A percentile compares a stretch with the other conserved stretches of the same genome.
phyloP scores from a whole-genome alignment of 1,140 invertebrate genomes.

The Trissolcus basalis region DNA sequence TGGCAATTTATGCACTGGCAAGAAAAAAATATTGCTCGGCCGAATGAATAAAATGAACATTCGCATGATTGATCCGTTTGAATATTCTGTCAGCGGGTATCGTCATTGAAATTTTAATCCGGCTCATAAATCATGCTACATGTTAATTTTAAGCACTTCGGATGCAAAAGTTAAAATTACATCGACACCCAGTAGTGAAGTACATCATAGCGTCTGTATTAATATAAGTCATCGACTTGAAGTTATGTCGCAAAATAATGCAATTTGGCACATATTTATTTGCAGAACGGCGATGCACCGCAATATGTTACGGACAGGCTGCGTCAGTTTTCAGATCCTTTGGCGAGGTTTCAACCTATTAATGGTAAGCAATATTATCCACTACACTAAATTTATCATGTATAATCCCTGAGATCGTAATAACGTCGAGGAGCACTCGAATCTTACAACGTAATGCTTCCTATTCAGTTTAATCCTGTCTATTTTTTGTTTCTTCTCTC shows the following conservation, averaged over 20 bases:
- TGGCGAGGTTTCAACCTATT: constrained; percentile 77
- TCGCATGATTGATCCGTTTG: constrained; percentile 12
- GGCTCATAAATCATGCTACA: constrained; percentile 18
- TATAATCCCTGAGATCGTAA: constrained; percentile 23
- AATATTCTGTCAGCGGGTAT: neutral
- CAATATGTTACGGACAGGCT: constrained; percentile 76
- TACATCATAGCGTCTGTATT: constrained; percentile 36
- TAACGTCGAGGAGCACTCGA: constrained; percentile 10
- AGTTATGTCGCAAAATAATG: constrained; percentile 50
- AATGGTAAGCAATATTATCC: constrained; percentile 73
- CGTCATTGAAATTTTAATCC: constrained; percentile 13
- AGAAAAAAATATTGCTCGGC: too few species aligned
- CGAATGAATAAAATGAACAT: neutral
- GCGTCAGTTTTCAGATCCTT: constrained; percentile 76
- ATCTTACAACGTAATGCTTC: too few species aligned
- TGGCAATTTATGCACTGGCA: too few species aligned
- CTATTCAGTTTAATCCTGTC: too few species aligned
- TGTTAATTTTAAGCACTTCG: constrained; percentile 22
- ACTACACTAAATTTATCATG: constrained; percentile 51
- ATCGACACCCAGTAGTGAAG: constrained; percentile 7
- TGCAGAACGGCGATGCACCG: constrained; percentile 73
- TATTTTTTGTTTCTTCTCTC: too few species aligned
- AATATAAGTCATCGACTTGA: constrained; percentile 40
- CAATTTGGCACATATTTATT: constrained; percentile 61
- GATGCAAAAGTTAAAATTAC: constrained; percentile 35